phyloP scores from a whole-genome alignment of 2,113 vertebrate species.

The Bubo bubo region DNA sequence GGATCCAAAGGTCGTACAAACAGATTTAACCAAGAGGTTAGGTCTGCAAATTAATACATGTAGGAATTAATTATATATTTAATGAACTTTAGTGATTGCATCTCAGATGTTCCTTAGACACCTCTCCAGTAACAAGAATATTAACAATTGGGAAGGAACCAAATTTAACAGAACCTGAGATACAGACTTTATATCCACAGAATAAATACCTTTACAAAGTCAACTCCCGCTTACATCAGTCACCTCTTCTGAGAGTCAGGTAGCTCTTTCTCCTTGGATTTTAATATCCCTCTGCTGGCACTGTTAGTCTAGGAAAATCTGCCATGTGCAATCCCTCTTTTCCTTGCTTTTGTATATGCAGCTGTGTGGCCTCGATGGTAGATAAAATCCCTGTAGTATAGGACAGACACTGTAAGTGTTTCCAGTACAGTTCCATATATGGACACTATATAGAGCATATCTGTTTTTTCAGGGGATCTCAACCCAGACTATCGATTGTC shows the following conservation, averaged over 20 bases:
- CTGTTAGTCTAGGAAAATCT: neutral
- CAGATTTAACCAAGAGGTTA: neutral
- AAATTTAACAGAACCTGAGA: neutral
- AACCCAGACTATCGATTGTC: neutral
- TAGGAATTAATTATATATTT: neutral
- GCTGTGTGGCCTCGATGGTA: neutral
- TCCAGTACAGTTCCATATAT: neutral
- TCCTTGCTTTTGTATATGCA: neutral
- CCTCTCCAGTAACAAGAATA: neutral
- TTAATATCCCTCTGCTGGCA: neutral
- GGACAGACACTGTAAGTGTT: neutral
- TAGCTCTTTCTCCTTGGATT: neutral
- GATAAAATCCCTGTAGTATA: neutral
- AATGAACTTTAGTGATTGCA: neutral
- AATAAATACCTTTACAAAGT: neutral
- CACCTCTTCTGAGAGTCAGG: neutral
- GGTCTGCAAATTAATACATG: neutral
- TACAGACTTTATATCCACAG: neutral
- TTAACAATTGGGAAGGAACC: neutral
- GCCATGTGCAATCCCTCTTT: neutral
- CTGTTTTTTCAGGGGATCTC: neutral
- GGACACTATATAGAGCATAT: too few relatives aligned
- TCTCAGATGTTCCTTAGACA: neutral
- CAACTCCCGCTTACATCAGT: neutral
- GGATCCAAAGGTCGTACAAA: neutral